phyloP scores from a whole-genome alignment of 2,888 invertebrate species.

The Nemotelus pantherinus region DNA sequence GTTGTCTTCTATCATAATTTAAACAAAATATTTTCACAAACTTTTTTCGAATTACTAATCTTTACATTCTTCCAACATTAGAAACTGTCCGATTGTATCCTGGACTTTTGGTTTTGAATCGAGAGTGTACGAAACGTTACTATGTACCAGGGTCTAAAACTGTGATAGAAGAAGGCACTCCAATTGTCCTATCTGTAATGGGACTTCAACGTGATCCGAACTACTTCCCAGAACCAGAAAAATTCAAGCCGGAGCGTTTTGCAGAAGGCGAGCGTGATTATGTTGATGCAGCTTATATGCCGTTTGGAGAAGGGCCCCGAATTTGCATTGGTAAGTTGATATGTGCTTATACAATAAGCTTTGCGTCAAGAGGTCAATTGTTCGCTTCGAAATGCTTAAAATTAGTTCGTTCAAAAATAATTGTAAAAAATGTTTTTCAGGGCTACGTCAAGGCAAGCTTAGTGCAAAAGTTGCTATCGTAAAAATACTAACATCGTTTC shows the following conservation, averaged over 20 bases:
- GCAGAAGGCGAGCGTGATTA: neutral
- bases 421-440: slow-evolving; percentile 50
- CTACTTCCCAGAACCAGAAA: slow-evolving; percentile 37
- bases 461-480: slow-evolving; percentile 60
- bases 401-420: neutral
- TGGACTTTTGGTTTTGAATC: slow-evolving; percentile 28
- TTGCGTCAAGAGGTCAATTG: no score
- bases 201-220: slow-evolving; percentile 39
- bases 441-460: slow-evolving; percentile 60
- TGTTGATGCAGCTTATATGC: slow-evolving; percentile 7
- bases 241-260: slow-evolving; percentile 42
- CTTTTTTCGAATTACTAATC: neutral
- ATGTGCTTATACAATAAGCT: neutral
- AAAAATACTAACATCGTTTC: slow-evolving; percentile 58
- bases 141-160: slow-evolving; percentile 22
- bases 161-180: slow-evolving; percentile 18
- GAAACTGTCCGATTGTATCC: slow-evolving; percentile 36
- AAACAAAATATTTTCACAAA: no score
- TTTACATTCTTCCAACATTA: neutral
- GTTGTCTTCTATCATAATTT: no score
- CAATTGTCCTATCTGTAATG: slow-evolving; percentile 13
- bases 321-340: slow-evolving; percentile 29
- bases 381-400: neutral
- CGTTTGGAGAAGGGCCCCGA: slow-evolving; percentile 43
- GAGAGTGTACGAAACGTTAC: slow-evolving; percentile 24